phyloP scores from a whole-genome alignment of 2,888 invertebrate species.

The Pyrrhosoma nymphula region DNA sequence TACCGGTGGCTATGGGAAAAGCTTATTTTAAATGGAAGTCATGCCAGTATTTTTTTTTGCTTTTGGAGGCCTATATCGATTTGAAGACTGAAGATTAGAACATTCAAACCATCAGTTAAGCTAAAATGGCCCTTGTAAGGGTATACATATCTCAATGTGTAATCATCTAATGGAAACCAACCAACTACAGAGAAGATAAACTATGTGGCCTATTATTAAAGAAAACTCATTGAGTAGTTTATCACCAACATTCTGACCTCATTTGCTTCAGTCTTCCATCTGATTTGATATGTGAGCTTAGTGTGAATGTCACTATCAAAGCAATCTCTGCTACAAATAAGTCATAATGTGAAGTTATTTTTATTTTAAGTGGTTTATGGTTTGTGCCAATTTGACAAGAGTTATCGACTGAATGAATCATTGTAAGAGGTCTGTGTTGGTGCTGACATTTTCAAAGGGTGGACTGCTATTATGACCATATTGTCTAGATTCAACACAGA shows the following conservation, averaged over 20 bases:
- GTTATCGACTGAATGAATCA: constrained; percentile 4
- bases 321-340: constrained; percentile 14
- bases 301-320: constrained; percentile 42
- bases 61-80: constrained; percentile 49
- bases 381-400: constrained; percentile 40
- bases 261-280: constrained; percentile 62
- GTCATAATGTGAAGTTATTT: not conserved
- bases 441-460: not conserved
- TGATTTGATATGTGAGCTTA: constrained; percentile 33
- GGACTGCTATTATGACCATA: constrained; percentile 13
- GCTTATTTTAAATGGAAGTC: constrained; percentile 54
- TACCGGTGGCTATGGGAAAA: constrained; percentile 56
- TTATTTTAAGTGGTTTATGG: not conserved
- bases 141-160: constrained; percentile 58
- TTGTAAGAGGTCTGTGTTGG: constrained; percentile 16
- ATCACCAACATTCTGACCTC: constrained; percentile 61
- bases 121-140: constrained; percentile 6
- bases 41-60: constrained; percentile 58
- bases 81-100: constrained; percentile 54
- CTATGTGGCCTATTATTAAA: constrained; percentile 15
- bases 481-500: constrained; percentile 28
- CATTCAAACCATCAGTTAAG: constrained; percentile 4
- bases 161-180: constrained; percentile 4
- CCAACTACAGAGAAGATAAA: not conserved
- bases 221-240: constrained; percentile 15